Evolutionary conservation across 2,888 invertebrate species (phyloP).

Genomic region (Amiota communis): DNA sequence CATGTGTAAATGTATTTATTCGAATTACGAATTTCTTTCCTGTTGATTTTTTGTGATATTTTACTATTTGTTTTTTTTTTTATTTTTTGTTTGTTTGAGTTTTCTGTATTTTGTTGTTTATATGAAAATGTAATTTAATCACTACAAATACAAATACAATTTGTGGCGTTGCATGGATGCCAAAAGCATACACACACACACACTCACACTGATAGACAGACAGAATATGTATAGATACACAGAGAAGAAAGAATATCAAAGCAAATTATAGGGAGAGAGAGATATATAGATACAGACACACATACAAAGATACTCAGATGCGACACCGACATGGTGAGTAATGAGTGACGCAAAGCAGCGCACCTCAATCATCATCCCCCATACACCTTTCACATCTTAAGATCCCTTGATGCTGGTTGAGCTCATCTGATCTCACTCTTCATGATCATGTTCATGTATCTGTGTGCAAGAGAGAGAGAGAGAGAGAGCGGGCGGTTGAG

Average conservation of each 20-base stretch:
- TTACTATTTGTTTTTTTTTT: constrained; percentile 4
- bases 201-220: constrained; percentile 6
- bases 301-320: not conserved
- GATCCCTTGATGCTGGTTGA: not conserved
- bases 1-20: no score
- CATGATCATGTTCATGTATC: not conserved
- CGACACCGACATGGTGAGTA: not conserved
- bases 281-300: not conserved
- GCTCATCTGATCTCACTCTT: not conserved
- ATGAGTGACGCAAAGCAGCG: constrained; percentile 21
- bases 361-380: constrained; percentile 47
- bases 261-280: not conserved
- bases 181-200: constrained; percentile 20
- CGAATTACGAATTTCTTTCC: not conserved
- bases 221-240: not conserved
- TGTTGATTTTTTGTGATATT: not conserved
- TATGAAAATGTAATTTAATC: constrained; percentile 34
- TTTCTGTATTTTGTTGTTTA: constrained; percentile 1
- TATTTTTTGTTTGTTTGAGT: constrained; percentile 8
- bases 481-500: constrained; percentile 18
- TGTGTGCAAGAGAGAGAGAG: not conserved
- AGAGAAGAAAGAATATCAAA: not conserved
- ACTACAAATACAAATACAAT: constrained; percentile 21
- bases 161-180: constrained; percentile 3
- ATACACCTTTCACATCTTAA: constrained; percentile 18